These are phyloP conservation scores for Eurytoma californica DNA, from an alignment of 2,888 invertebrate genomes.

Conservation along the genomic window DNA sequence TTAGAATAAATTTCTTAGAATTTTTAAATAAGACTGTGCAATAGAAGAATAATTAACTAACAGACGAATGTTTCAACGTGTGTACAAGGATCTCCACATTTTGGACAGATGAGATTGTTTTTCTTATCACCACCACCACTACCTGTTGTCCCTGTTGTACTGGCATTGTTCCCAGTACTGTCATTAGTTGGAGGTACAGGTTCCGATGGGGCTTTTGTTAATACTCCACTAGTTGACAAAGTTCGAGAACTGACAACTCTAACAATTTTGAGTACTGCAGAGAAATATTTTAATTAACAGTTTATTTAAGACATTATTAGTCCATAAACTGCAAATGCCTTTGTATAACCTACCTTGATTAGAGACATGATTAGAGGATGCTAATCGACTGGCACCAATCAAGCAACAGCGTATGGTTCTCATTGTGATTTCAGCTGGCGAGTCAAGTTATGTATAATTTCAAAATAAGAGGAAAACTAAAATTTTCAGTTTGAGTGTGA, in stretches of 20 bases:
- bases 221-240: conserved; percentile 64
- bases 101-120: conserved; percentile 91
- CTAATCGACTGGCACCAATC: conserved; percentile 70
- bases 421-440: conserved; percentile 61
- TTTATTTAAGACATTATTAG: too few species aligned
- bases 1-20: conserved; percentile 7
- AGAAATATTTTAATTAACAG: background rate
- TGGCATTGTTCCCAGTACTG: conserved; percentile 56
- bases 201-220: conserved; percentile 70
- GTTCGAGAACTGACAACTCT: conserved; percentile 69
- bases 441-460: conserved; percentile 18
- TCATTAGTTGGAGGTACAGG: conserved; percentile 69
- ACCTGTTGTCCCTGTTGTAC: conserved; percentile 62
- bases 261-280: conserved; percentile 70
- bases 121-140: conserved; percentile 82
- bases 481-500: conserved; percentile 39
- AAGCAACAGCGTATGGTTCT: conserved; percentile 73
- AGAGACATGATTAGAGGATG: conserved; percentile 69
- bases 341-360: conserved; percentile 67
- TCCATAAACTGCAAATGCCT: background rate
- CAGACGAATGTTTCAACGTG: conserved; percentile 98
- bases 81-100: conserved; percentile 97
- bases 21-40: background rate
- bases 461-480: conserved; percentile 22
- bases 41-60: conserved; percentile 73